Evolutionary conservation across 2,113 vertebrate species (phyloP).

Genomic region (Malurus alboscapulatus): DNA sequence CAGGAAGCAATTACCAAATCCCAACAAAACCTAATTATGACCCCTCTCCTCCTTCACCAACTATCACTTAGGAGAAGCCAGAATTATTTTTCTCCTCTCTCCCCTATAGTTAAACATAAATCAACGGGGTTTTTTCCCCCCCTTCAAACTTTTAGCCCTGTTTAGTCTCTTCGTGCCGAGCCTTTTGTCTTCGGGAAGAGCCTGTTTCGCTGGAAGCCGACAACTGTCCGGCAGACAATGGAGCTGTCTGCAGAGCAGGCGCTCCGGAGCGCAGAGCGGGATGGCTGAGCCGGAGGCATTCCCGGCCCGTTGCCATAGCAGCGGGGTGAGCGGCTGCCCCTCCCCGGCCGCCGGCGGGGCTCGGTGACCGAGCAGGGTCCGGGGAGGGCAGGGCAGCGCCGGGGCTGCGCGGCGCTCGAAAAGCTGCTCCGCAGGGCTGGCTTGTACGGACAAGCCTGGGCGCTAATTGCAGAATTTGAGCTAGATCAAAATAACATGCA

Average conservation of each 20-base stretch:
- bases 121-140: not conserved
- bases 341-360: not conserved
- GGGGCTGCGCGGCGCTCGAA: not conserved
- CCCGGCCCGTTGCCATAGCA: slow-evolving; percentile 73
- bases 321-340: not conserved
- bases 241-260: slow-evolving; percentile 31
- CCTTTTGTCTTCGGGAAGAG: slow-evolving; percentile 37
- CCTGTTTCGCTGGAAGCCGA: slow-evolving; percentile 36
- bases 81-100: not conserved
- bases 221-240: slow-evolving; percentile 50
- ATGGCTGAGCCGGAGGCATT: slow-evolving; percentile 25
- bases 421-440: not conserved
- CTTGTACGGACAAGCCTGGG: not conserved
- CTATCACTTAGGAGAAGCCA: slow-evolving; percentile 15
- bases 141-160: not conserved
- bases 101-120: slow-evolving; percentile 6
- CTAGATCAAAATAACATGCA: not conserved
- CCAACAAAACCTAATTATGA: slow-evolving; percentile 33
- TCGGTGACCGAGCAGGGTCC: not conserved
- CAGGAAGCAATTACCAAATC: slow-evolving; percentile 31
- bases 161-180: slow-evolving; percentile 22
- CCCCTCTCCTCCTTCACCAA: not conserved
- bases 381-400: not conserved
- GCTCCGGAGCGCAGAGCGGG: not conserved
- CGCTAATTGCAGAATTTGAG: not conserved